These are phyloP conservation scores for Peromyscus aztecus DNA, from an alignment of 2,797 vertebrate species.

Conservation along the genomic window DNA sequence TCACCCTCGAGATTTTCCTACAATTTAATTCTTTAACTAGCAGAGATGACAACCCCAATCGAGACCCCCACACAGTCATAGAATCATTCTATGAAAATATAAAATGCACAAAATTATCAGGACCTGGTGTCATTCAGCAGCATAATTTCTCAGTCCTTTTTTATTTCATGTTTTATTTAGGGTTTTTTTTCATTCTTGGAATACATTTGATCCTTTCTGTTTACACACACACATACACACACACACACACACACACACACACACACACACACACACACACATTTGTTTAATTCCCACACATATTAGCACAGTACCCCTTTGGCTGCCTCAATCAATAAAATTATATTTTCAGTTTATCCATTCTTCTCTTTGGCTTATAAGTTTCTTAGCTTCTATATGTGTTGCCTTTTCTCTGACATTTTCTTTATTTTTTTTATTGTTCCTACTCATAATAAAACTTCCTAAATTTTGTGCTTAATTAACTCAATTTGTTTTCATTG, in stretches of 20 bases:
- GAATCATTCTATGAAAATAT: slow-evolving; percentile 44
- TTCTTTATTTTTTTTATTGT: neutral
- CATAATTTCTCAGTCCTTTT: slow-evolving; percentile 48
- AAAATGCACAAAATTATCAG: slow-evolving; percentile 41
- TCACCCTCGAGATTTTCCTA: neutral
- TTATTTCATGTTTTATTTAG: slow-evolving; percentile 27
- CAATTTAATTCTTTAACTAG: neutral
- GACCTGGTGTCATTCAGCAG: neutral
- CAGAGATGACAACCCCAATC: neutral
- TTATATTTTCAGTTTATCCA: neutral
- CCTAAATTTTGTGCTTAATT: slow-evolving; percentile 9
- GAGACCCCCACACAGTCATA: neutral
- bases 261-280: neutral
- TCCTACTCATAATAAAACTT: neutral
- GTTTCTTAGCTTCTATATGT: neutral
- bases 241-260: neutral
- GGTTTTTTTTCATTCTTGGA: slow-evolving; percentile 1
- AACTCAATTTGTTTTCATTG: slow-evolving; percentile 25
- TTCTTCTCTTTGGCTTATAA: neutral
- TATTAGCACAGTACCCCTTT: neutral
- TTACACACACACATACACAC: neutral
- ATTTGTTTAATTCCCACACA: neutral
- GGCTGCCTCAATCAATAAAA: neutral
- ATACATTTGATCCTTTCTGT: neutral
- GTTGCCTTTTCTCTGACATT: neutral